These are phyloP conservation scores for Micrasema longulum DNA, from an alignment of 1,140 invertebrate species.

Conservation along the genomic window DNA sequence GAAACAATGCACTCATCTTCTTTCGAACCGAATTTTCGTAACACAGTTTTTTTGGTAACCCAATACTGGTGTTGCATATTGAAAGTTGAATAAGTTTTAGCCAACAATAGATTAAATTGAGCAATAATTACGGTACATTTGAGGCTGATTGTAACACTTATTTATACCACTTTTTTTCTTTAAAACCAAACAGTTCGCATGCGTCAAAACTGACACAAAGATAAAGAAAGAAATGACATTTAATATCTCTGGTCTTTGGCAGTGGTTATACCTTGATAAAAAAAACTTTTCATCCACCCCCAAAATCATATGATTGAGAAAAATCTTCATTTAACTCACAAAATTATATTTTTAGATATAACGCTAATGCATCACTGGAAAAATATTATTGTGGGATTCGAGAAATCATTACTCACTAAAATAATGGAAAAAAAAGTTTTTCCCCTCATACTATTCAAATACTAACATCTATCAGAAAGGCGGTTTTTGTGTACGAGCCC, in stretches of 20 bases:
- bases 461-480: no score
- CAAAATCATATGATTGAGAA: background rate
- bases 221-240: background rate
- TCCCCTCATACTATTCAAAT: no score
- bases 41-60: constrained; percentile 96
- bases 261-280: background rate
- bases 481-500: no score
- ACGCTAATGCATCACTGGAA: no score
- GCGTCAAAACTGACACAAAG: constrained; percentile 37
- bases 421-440: no score
- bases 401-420: no score
- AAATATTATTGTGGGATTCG: no score
- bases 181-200: constrained; percentile 41
- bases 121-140: constrained; percentile 22
- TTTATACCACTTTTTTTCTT: background rate
- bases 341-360: no score
- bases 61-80: constrained; percentile 98
- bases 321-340: background rate
- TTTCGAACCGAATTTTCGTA: constrained; percentile 95
- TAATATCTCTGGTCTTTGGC: background rate
- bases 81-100: constrained; percentile 57
- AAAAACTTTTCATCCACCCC: background rate
- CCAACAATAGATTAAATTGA: constrained; percentile 5
- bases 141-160: background rate
- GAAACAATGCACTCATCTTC: constrained; percentile 97